Evolutionary conservation across 2,888 invertebrate genomes (phyloP), one percentile per base, ranked within the genome.

Genomic region (Trachelus troglodyta): DNA sequence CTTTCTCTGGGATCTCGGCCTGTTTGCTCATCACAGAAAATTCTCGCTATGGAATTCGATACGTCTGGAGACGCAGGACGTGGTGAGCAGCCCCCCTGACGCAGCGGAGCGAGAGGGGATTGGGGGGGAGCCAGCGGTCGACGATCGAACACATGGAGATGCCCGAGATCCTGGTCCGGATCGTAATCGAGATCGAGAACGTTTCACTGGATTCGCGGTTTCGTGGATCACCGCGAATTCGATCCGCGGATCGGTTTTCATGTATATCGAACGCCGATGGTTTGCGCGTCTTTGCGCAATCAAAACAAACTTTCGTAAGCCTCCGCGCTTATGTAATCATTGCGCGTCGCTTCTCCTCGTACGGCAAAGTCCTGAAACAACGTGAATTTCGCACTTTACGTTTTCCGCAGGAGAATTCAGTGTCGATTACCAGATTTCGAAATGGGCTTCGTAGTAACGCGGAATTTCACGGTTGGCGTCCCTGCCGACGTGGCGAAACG

Each of bases 171-270:
- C 40, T 40, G 40, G 15, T 15, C 15, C 4, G 40, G 40, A 15
- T 15, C 15, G 40, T 15, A 6, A 40, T 40, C 15, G 40, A 40
- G 40, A 40, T 15, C 40, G 15, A 15, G 15, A 15, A 40, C 15
- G 40, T 40, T 40, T 15, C 40, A 4, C 40, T 40, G 40, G 6
- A 15, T 15, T 40, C 75, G 82, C 75, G 82, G 82, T 81, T 80
- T 81, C 37, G 81, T 79, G 81, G 81, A 77, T 76, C 73, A 79
- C 77, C 82, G 79, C 78, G 76, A 81, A 82, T 81, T 77, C 40
- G 77, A 82, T 82, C 76, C 77, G 79, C 75, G 34, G 34, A 74
- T 74, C 74, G 6, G 35, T 3, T 74, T 74, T 74, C 74, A 74
- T 12, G 12, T 15, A 9, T n/a, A 30, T 12, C 40, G 30, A 12